These are phyloP conservation scores for Meloe dianella DNA, from an alignment of 2,888 invertebrate species.

Conservation along the genomic window DNA sequence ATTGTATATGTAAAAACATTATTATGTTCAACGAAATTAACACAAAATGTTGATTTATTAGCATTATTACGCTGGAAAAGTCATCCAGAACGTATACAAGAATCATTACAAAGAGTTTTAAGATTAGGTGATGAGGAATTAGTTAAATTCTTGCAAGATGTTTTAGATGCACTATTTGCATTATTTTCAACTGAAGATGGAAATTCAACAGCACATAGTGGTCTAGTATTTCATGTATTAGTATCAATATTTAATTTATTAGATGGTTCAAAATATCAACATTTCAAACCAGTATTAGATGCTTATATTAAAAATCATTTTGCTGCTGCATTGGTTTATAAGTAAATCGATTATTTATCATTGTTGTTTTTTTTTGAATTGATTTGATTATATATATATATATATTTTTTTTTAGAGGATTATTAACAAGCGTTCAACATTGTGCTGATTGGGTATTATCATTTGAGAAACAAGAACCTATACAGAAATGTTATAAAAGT, in stretches of 20 bases:
- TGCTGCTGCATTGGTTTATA: slow-evolving; percentile 92
- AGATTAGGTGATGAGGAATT: slow-evolving; percentile 88
- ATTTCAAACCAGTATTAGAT: slow-evolving; percentile 92
- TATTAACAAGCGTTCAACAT: slow-evolving; percentile 87
- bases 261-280: slow-evolving; percentile 90
- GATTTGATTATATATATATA: no score
- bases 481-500: slow-evolving; percentile 88
- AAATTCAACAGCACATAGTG: slow-evolving; percentile 86
- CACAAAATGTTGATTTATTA: slow-evolving; percentile 90
- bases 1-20: slow-evolving; percentile 80
- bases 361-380: no score
- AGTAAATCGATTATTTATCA: no score
- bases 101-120: slow-evolving; percentile 81
- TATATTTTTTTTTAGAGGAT: slow-evolving; percentile 68
- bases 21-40: slow-evolving; percentile 94
- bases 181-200: slow-evolving; percentile 94
- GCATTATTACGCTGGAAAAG: slow-evolving; percentile 92
- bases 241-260: slow-evolving; percentile 91
- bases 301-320: slow-evolving; percentile 94
- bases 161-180: slow-evolving; percentile 90
- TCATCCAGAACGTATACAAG: slow-evolving; percentile 84
- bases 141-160: slow-evolving; percentile 93
- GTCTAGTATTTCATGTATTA: slow-evolving; percentile 89
- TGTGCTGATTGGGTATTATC: slow-evolving; percentile 86
- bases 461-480: slow-evolving; percentile 87